Conservation (phyloP, 2,888 invertebrate species). For the Clanis bilineata region DNA sequence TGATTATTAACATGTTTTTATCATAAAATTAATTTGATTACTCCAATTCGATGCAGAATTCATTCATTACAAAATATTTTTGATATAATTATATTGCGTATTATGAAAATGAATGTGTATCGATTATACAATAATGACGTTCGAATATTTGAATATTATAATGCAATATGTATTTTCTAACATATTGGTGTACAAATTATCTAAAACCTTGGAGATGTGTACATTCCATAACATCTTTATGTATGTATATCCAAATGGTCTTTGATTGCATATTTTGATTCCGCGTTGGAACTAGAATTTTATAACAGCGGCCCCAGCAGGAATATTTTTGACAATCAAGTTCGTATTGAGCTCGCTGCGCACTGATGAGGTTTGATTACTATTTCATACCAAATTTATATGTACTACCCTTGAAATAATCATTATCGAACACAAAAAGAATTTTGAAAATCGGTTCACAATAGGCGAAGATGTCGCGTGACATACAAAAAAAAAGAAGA, state of each 20-base stretch:
- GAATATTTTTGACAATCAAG: too few species aligned
- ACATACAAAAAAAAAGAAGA: too few species aligned
- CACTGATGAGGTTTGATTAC: too few species aligned
- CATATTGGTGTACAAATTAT: neutral
- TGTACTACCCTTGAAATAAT: too few species aligned
- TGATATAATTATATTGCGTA: neutral
- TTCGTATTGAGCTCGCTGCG: too few species aligned
- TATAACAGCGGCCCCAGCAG: too few species aligned
- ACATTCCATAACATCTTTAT: conserved; percentile 5
- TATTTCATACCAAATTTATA: too few species aligned
- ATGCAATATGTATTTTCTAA: neutral
- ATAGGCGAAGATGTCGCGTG: too few species aligned
- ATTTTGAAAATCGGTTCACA: too few species aligned
- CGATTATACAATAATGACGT: neutral
- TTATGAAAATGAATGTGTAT: neutral
- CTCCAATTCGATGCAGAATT: conserved; percentile 1
- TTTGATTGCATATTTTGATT: conserved; percentile 11
- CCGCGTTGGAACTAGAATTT: neutral
- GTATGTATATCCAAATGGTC: neutral
- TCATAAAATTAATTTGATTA: conserved; percentile 7
- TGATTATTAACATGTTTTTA: conserved; percentile 9
- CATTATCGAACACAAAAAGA: too few species aligned
- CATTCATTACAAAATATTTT: neutral
- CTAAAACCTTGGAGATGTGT: neutral
- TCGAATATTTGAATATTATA: neutral